Conservation (phyloP, 2,113 vertebrate genomes). For the Loxodonta africana region DNA sequence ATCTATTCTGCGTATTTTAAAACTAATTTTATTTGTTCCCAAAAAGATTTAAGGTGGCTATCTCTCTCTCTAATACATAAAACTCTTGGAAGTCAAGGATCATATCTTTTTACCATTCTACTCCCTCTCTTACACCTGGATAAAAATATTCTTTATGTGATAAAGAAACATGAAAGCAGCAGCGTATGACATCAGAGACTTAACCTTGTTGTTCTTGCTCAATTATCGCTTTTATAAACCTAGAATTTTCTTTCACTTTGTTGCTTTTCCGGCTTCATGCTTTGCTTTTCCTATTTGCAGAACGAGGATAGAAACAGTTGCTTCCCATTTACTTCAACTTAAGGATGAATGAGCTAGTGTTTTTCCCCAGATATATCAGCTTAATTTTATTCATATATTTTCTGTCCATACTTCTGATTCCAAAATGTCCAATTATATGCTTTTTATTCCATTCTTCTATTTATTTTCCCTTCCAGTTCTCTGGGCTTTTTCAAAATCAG, state of each 20-base stretch:
- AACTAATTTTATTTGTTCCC: conserved; percentile 30
- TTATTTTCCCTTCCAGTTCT: conserved; percentile 77
- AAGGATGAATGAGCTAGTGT: conserved; percentile 63
- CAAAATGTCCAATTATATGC: conserved; percentile 61
- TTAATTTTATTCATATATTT: conserved; percentile 77
- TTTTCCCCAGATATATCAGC: conserved; percentile 63
- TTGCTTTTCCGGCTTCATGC: conserved; percentile 33
- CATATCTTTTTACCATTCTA: conserved; percentile 1
- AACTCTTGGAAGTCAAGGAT: background rate
- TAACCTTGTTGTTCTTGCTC: background rate
- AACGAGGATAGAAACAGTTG: conserved; percentile 49
- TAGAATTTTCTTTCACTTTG: background rate
- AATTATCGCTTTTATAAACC: background rate
- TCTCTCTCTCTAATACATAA: background rate
- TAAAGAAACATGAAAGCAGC: background rate
- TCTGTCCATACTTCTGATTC: conserved; percentile 71
- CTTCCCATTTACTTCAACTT: conserved; percentile 58
- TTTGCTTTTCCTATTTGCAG: conserved; percentile 49
- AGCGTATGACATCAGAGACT: background rate
- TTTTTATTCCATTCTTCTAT: conserved; percentile 62
- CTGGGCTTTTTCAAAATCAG: conserved; percentile 79
- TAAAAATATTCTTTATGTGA: conserved; percentile 55
- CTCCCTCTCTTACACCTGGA: background rate
- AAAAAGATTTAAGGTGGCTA: background rate
- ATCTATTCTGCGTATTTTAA: conserved; percentile 33